These are phyloP conservation scores for Spilosoma lubricipeda DNA, from an alignment of 2,888 invertebrate genomes.

Conservation along the genomic window DNA sequence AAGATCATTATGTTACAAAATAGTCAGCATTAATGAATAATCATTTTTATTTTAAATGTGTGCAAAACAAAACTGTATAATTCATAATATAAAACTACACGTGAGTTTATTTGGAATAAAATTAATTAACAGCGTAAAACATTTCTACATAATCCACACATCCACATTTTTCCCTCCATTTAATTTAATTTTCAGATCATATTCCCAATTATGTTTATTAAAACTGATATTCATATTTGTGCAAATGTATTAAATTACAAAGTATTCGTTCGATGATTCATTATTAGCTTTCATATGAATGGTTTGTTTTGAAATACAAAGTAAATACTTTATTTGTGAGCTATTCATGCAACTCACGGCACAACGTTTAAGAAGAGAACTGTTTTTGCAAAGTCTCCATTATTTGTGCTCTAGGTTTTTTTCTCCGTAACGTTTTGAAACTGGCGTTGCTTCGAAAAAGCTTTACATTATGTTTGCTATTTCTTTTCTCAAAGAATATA, in stretches of 20 bases:
- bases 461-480: constrained; percentile 20
- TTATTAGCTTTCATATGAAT: constrained; percentile 25
- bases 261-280: constrained; percentile 30
- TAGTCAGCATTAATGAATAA: neutral
- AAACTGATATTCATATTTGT: neutral
- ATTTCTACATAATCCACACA: constrained; percentile 12
- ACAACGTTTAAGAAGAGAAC: constrained; percentile 53
- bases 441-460: constrained; percentile 23
- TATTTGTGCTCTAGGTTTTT: constrained; percentile 47
- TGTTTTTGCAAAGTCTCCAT: constrained; percentile 60
- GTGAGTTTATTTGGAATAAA: constrained; percentile 4
- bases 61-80: neutral
- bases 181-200: constrained; percentile 20
- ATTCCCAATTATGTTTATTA: neutral
- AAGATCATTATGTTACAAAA: neutral
- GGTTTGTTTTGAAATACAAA: constrained; percentile 4
- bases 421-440: constrained; percentile 25
- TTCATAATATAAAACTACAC: neutral
- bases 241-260: constrained; percentile 11
- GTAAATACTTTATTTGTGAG: constrained; percentile 53
- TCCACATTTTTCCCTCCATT: constrained; percentile 29
- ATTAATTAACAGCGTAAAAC: constrained; percentile 11
- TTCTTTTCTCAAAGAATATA: constrained; percentile 15
- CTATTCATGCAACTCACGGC: constrained; percentile 70
- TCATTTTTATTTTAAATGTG: neutral